Evolutionary conservation across 2,888 invertebrate genomes (phyloP), one percentile per base, ranked within the genome.

Genomic region (Drosophila putrida): DNA sequence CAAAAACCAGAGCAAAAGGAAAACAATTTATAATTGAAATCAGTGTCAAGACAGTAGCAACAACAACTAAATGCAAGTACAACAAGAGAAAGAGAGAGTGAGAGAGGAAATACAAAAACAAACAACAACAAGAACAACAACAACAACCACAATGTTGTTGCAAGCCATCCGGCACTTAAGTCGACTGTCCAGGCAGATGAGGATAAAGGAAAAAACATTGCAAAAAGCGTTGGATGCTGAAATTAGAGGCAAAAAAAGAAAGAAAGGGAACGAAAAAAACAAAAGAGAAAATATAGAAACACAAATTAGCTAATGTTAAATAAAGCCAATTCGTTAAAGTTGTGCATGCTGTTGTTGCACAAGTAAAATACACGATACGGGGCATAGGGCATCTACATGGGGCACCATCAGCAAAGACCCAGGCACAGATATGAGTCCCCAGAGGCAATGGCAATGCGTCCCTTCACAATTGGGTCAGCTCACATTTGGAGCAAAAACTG

Each of bases 221-320:
- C 13, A 10, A 57, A 64, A 51, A 51, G 60, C 28, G 8, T 11
- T 11, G 25, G 66, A 64, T 64, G 68, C 64, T 62, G 10, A 66
- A 67, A 63, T 79, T 68, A 74, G 27, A 55, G 62, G 51, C 57
- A 62, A 54, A 50, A 50, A 46, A 35, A 28, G 47, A 59, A 25
- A 27, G 9, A n/a, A 25, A 51, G 9, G 28, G 20, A n/a, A 13
- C 13, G 33, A 0, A 38, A 28, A 15, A 46, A 38, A 15, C 31
- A 31, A 35, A 2, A 15, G 2, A 55, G 43, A 44, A 33, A 13
- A 41, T 31, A 43, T 44, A 57, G 35, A 36, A 46, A 83, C 84
- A 79, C 84, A 81, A 83, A 83, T 83, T 83, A 83, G 82, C 82
- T 83, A 86, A 86, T 86, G 87, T 79, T 86, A 67, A 76, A 86